Evolutionary conservation across 2,797 vertebrate genomes (phyloP).

Genomic region (Catostomus latipinnis): DNA sequence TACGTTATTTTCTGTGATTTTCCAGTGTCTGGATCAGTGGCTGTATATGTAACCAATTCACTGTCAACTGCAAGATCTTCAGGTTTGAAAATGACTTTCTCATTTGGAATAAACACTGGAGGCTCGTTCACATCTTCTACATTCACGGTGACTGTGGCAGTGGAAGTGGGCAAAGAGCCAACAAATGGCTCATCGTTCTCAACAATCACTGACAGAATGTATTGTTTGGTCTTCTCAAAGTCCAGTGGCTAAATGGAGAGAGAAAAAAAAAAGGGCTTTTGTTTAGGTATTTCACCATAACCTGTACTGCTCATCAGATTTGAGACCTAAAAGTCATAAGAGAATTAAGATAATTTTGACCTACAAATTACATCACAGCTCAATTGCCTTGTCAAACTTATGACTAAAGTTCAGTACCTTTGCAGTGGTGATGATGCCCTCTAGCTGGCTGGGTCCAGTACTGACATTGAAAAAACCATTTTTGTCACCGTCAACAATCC

Average conservation of each 20-base stretch:
- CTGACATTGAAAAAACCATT: constrained; percentile 63
- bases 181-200: constrained; percentile 82
- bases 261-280: background rate
- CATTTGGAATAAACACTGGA: constrained; percentile 75
- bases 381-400: background rate
- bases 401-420: constrained; percentile 67
- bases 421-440: constrained; percentile 74
- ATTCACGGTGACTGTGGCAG: constrained; percentile 79
- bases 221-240: constrained; percentile 78
- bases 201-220: constrained; percentile 79
- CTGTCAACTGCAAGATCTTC: constrained; percentile 70
- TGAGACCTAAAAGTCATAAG: constrained; percentile 26
- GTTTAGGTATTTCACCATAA: background rate
- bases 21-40: constrained; percentile 84
- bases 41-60: constrained; percentile 72
- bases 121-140: constrained; percentile 89
- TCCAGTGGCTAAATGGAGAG: constrained; percentile 79
- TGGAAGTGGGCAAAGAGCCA: constrained; percentile 71
- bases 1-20: constrained; percentile 84
- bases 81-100: constrained; percentile 61
- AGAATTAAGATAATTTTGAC: too few relatives aligned
- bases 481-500: constrained; percentile 63
- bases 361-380: background rate
- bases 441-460: constrained; percentile 64
- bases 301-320: too few relatives aligned